These are phyloP conservation scores for Ovis aries DNA, from an alignment of 2,113 vertebrate genomes.

Conservation along the genomic window ARS-UI_Ramb_v3.0 NC_056055.1:141331001-141331500, in stretches of 20 bases:
- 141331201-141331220: not conserved
- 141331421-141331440: not conserved
- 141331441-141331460: not conserved
- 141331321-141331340: not conserved
- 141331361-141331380: not conserved
- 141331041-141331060: conserved; percentile 48
- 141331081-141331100: conserved; percentile 36
- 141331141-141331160: conserved; percentile 41
- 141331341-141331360: not conserved
- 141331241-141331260: not conserved
- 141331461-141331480: not conserved
- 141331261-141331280: not conserved
- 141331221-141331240: not conserved
- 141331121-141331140: conserved; percentile 28
- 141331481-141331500: not conserved
- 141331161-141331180: not conserved
- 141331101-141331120: conserved; percentile 32
- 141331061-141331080: conserved; percentile 33
- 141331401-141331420: not conserved
- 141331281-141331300: not conserved
- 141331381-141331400: not conserved
- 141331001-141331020: conserved; percentile 55
- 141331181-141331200: not conserved
- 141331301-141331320: not conserved
- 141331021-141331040: conserved; percentile 41